These are phyloP conservation scores for Acholoe squamosa DNA, from an alignment of 2,888 invertebrate genomes.

Conservation along the genomic window DNA sequence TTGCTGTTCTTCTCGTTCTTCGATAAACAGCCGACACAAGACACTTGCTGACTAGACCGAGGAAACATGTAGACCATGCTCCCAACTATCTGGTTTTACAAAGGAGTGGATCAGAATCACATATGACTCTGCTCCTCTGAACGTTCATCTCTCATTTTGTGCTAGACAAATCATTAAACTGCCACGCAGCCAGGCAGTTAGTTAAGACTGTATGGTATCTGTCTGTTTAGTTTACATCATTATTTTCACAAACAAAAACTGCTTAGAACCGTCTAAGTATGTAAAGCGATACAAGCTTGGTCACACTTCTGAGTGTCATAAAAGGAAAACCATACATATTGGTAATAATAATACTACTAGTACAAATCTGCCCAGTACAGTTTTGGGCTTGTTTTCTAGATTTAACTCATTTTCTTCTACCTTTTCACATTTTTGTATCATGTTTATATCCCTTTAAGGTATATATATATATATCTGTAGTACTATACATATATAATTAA, in stretches of 20 bases:
- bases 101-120: not conserved
- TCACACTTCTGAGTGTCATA: conserved; percentile 20
- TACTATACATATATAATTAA: not conserved
- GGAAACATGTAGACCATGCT: not conserved
- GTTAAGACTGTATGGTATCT: not conserved
- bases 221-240: not conserved
- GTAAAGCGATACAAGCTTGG: conserved; percentile 10
- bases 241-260: not conserved
- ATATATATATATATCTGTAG: too few species aligned
- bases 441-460: too few species aligned
- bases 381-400: not conserved
- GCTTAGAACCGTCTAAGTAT: conserved; percentile 20
- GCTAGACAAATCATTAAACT: not conserved
- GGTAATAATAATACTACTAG: not conserved
- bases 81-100: not conserved
- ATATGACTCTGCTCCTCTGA: not conserved
- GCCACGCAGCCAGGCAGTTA: not conserved
- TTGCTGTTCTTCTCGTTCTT: too few species aligned
- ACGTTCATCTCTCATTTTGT: not conserved
- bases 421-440: too few species aligned
- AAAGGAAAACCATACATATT: not conserved
- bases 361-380: not conserved
- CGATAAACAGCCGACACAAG: too few species aligned
- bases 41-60: conserved; percentile 1
- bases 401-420: not conserved